These are phyloP conservation scores for Drosophila nebulosa DNA, from an alignment of 1,140 invertebrate species.

Conservation along the genomic window DNA sequence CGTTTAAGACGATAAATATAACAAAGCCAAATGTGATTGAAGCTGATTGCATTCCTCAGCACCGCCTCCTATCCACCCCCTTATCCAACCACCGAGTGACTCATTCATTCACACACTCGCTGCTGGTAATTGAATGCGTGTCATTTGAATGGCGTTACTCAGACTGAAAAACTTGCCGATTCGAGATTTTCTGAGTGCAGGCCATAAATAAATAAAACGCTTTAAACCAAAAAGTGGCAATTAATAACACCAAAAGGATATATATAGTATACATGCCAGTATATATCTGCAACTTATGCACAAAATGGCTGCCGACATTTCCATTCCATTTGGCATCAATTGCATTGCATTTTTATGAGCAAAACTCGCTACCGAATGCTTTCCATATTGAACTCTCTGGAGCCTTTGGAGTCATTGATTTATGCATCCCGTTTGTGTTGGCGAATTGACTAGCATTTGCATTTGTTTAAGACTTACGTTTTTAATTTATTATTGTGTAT, in stretches of 20 bases:
- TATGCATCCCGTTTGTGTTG: conserved; percentile 38
- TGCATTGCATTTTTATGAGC: conserved; percentile 55
- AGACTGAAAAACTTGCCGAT: conserved; percentile 15
- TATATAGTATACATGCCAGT: neutral
- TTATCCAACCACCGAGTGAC: conserved; percentile 26
- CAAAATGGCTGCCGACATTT: conserved; percentile 59
- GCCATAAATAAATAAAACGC: conserved; percentile 57
- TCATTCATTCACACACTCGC: conserved; percentile 28
- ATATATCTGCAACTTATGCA: neutral
- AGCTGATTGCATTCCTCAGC: conserved; percentile 72
- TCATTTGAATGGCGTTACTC: conserved; percentile 54
- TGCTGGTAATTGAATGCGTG: conserved; percentile 67
- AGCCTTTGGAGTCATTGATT: conserved; percentile 58
- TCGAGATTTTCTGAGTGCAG: conserved; percentile 21
- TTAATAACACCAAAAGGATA: conserved; percentile 56
- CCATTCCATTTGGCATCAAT: conserved; percentile 27
- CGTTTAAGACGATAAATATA: conserved; percentile 78
- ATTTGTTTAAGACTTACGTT: conserved; percentile 33
- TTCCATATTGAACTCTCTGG: conserved; percentile 12
- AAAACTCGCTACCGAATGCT: conserved; percentile 11
- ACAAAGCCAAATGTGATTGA: conserved; percentile 64
- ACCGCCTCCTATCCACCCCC: conserved; percentile 18
- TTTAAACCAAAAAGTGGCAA: conserved; percentile 53
- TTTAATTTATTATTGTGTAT: conserved; percentile 44
- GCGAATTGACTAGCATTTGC: conserved; percentile 16